These are phyloP conservation scores for Orthosia gothica DNA, from an alignment of 2,888 invertebrate species.

Conservation along the genomic window DNA sequence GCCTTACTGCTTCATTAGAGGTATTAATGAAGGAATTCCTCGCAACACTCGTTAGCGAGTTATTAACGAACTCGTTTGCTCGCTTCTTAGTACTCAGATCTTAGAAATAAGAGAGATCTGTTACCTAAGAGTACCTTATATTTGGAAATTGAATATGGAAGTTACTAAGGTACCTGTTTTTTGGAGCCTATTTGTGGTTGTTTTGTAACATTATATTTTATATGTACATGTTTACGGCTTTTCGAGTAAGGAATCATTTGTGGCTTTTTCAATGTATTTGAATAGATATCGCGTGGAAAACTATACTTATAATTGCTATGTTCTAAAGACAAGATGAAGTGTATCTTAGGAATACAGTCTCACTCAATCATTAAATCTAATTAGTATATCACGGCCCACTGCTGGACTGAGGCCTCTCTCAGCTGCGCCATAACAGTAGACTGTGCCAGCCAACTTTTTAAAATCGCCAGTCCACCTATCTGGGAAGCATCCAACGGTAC, in stretches of 20 bases:
- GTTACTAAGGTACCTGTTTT: neutral
- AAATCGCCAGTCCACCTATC: too few relatives aligned
- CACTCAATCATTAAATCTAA: too few relatives aligned
- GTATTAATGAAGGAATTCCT: constrained; percentile 54
- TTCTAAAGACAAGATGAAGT: neutral
- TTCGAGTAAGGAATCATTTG: neutral
- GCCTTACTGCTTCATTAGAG: constrained; percentile 53
- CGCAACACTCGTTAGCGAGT: constrained; percentile 43
- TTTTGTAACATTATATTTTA: neutral
- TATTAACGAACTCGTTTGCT: constrained; percentile 47
- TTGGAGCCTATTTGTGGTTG: neutral
- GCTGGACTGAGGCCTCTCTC: too few relatives aligned
- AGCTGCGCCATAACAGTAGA: too few relatives aligned
- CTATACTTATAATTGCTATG: neutral
- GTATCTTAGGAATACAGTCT: too few relatives aligned
- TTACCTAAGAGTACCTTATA: neutral
- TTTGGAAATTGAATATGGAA: neutral
- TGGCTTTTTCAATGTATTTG: too few relatives aligned
- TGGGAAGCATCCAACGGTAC: too few relatives aligned
- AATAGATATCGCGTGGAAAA: neutral
- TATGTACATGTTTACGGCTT: neutral
- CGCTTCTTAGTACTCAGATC: constrained; percentile 15
- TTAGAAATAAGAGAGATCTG: neutral
- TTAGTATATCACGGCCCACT: too few relatives aligned
- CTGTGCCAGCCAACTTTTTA: too few relatives aligned